phyloP scores from a whole-genome alignment of 2,797 vertebrate genomes.

The Mycteria americana region DNA sequence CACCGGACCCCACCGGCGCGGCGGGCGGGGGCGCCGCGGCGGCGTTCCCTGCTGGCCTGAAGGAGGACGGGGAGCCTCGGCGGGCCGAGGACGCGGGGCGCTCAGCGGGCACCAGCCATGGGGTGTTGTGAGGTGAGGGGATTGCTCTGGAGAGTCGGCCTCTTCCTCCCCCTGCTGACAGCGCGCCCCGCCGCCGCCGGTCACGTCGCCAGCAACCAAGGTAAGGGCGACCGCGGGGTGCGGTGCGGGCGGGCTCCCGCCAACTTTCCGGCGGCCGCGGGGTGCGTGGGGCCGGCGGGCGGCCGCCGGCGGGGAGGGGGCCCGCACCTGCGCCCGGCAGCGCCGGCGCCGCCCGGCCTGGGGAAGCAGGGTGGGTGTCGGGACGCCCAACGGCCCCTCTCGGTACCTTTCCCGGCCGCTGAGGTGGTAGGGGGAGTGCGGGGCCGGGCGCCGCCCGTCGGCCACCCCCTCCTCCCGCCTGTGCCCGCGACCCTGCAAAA shows the following conservation, averaged over 20 bases:
- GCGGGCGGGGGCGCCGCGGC: not conserved
- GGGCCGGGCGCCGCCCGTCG: not conserved
- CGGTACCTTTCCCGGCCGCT: not conserved
- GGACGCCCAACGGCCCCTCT: not conserved
- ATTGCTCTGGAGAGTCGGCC: slow-evolving; percentile 68
- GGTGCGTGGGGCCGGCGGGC: not conserved
- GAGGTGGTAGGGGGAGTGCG: not conserved
- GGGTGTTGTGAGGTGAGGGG: slow-evolving; percentile 55
- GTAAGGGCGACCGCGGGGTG: slow-evolving; percentile 44
- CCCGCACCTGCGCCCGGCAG: not conserved
- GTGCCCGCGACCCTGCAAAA: not conserved
- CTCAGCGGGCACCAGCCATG: slow-evolving; percentile 56
- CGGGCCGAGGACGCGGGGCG: slow-evolving; percentile 24
- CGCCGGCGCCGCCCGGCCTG: not conserved
- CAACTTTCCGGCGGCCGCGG: not conserved
- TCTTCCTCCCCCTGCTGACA: slow-evolving; percentile 71
- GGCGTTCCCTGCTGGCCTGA: not conserved
- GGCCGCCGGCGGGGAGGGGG: not conserved
- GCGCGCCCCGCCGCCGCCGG: slow-evolving; percentile 57
- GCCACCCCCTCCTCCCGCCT: not conserved
- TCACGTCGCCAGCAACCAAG: slow-evolving; percentile 73
- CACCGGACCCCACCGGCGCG: not conserved
- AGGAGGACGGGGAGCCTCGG: not conserved
- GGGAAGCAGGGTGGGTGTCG: not conserved
- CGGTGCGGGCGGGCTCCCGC: not conserved